phyloP scores from a whole-genome alignment of 2,888 invertebrate genomes.

The Petrolisthes manimaculis region DNA sequence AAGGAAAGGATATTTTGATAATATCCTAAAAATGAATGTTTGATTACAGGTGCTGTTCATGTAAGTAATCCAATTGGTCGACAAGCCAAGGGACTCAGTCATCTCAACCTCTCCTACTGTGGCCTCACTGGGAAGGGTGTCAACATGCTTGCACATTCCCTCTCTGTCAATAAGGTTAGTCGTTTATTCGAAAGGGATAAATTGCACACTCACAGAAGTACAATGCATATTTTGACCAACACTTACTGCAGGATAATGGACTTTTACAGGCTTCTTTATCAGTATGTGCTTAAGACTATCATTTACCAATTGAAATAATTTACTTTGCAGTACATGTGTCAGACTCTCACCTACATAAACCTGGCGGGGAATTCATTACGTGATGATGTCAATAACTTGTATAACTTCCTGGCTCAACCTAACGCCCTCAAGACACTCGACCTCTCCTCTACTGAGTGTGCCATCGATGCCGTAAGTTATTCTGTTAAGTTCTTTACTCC shows the following conservation, averaged over 20 bases:
- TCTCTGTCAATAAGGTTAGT: slow-evolving; percentile 80
- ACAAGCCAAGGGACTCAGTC: slow-evolving; percentile 86
- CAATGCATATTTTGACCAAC: no score
- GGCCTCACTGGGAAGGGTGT: slow-evolving; percentile 92
- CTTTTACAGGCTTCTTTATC: neutral
- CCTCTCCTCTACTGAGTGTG: slow-evolving; percentile 92
- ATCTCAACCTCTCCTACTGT: slow-evolving; percentile 90
- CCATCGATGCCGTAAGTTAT: slow-evolving; percentile 88
- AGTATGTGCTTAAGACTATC: neutral
- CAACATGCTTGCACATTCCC: slow-evolving; percentile 86
- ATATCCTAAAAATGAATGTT: neutral
- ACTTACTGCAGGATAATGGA: no score
- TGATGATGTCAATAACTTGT: slow-evolving; percentile 94
- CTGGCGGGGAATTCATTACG: slow-evolving; percentile 91
- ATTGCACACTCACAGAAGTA: no score
- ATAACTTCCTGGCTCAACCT: slow-evolving; percentile 94
- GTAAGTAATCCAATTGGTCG: slow-evolving; percentile 85
- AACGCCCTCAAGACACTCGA: slow-evolving; percentile 93
- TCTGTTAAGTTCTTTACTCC: neutral
- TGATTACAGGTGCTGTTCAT: slow-evolving; percentile 82
- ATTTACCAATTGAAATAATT: neutral
- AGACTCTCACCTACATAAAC: slow-evolving; percentile 87
- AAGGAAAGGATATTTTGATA: no score
- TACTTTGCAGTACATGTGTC: slow-evolving; percentile 77
- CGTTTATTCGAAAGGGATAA: neutral